Evolutionary conservation across 2,888 invertebrate species (phyloP).

Genomic region (Plebejus argus): DNA sequence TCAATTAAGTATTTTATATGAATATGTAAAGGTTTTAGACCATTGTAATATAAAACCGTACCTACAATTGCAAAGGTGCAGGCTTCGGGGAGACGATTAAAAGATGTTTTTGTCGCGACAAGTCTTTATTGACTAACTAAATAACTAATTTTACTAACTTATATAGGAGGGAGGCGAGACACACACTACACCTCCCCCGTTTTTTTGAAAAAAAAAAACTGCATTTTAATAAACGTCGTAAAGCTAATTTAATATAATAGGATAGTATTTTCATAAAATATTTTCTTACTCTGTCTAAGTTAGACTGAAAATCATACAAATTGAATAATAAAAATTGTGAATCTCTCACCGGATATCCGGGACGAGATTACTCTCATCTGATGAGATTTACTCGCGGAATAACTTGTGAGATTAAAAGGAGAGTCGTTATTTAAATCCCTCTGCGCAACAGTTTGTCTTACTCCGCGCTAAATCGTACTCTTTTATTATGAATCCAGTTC

Average conservation of each 20-base stretch:
- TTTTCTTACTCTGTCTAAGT: neutral
- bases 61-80: too few relatives aligned
- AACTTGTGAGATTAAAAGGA: constrained; percentile 1
- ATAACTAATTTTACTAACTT: too few relatives aligned
- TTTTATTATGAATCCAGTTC: neutral
- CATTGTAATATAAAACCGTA: too few relatives aligned
- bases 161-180: too few relatives aligned
- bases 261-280: neutral
- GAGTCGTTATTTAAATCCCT: constrained; percentile 8
- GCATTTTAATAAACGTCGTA: too few relatives aligned
- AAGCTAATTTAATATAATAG: neutral
- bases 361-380: neutral
- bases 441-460: neutral
- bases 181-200: too few relatives aligned
- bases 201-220: too few relatives aligned
- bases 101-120: too few relatives aligned
- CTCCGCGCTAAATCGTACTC: neutral
- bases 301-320: neutral
- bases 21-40: too few relatives aligned
- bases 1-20: too few relatives aligned
- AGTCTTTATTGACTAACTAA: too few relatives aligned
- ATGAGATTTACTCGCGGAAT: constrained; percentile 16
- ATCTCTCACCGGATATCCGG: neutral
- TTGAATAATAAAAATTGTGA: neutral
- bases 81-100: too few relatives aligned